Percentiles rank a stretch among this genome's conserved stretches.
These are phyloP conservation scores for Spilosoma lubricipeda DNA, from an alignment of 2,888 invertebrate genomes.

Conservation along the genomic window DNA sequence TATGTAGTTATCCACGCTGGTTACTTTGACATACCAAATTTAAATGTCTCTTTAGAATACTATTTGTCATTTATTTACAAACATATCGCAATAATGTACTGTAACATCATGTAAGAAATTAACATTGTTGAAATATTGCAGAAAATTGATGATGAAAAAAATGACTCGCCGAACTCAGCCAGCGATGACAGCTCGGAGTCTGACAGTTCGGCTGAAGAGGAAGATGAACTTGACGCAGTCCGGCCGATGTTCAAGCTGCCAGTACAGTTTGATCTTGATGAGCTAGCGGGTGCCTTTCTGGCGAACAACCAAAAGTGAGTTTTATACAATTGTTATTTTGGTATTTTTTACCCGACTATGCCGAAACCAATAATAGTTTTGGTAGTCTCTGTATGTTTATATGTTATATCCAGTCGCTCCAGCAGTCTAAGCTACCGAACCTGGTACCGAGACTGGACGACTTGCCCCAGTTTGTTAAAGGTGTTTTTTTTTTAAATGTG, in stretches of 20 bases:
- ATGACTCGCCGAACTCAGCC: slow-evolving; percentile 68
- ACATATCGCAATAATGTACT: neutral
- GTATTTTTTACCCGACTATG: neutral
- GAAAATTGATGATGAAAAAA: slow-evolving; percentile 80
- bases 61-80: slow-evolving; percentile 1
- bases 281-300: slow-evolving; percentile 91
- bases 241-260: slow-evolving; percentile 90
- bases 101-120: neutral
- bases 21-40: neutral
- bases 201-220: slow-evolving; percentile 87
- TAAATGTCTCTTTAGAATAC: slow-evolving; percentile 1
- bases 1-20: neutral
- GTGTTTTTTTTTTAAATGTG: no score
- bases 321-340: neutral
- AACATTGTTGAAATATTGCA: slow-evolving; percentile 54
- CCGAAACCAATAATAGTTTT: no score
- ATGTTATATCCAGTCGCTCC: no score
- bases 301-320: slow-evolving; percentile 89
- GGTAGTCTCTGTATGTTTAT: no score
- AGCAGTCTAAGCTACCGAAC: no score
- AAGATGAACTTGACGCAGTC: slow-evolving; percentile 86
- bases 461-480: no score
- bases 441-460: no score
- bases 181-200: slow-evolving; percentile 84
- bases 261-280: slow-evolving; percentile 93